Evolutionary conservation across 2,888 invertebrate species (phyloP), one percentile per base, ranked within the genome.

Genomic region (Xestia xanthographa): DNA sequence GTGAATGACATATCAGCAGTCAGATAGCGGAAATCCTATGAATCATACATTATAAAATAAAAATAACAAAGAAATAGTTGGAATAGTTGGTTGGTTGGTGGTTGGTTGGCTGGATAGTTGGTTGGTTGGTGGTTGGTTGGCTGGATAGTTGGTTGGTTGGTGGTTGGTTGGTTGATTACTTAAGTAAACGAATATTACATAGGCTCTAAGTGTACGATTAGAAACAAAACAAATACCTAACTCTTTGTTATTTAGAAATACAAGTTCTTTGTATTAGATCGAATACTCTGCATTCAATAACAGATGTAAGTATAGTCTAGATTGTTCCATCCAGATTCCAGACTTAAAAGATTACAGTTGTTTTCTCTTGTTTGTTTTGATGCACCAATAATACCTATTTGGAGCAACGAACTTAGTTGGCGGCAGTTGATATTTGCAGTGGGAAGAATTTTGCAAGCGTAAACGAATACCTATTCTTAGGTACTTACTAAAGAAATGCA

Each of bases 351-450:
- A 66, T 70, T 82, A 82, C 73, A 84, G 84, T 73, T 79, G 81
- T 68, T 87, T 86, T 80, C 85, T 85, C 72, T 56, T 73, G 78
- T 80, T 81, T 83, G 77, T 75, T 80, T 78, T 77, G 85, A 79
- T 86, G 82, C 80, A 85, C 78, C 69, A 82, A 73, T 78, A 75
- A 76, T 76, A n/a, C n/a, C n/a, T n/a, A 84, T 86, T 83, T 83
- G 65, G 82, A 80, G 76, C 80, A 88, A 88, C 84, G 85, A 85
- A 86, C 85, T 76, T 87, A 72, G 84, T 86, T 77, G 86, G 85
- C 85, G 87, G 66, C 62, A 63, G 73, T 86, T 79, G 85, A 86
- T 85, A 86, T 86, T 86, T 83, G 68, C 66, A 69, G 63, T 66
- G 71, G 58, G 58, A 38, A 72, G 68, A 72, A 72, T n/a, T 74